Evolutionary conservation across 2,888 invertebrate species (phyloP), one percentile per base, ranked within the genome.

Genomic region (Allygus modestus): DNA sequence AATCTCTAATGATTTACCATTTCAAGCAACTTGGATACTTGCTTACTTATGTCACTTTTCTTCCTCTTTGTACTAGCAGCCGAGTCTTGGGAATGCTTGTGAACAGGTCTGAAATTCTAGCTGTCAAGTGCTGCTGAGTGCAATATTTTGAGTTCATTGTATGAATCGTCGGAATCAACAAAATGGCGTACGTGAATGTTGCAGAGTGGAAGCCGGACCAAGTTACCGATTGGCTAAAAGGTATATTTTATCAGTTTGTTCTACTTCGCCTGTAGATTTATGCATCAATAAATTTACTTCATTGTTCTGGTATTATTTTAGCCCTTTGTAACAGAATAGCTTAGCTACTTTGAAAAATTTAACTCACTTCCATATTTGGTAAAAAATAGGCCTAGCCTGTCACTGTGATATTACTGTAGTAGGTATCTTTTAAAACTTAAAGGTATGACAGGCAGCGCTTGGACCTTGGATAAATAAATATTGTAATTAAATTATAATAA

Each of bases 151-250:
- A 77, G 75, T 46, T 77, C 75, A 77, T 43, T 46, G 28, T 46
- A 7, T 17, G n/a, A 23, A 58, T 37, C 23, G 41, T 41, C 75
- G 58, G 61, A 75, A 58, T 23, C 51, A 54, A 23, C 58, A 87
- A 89, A 89, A 96, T 96, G 96, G 95, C 96, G 90, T 95, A 95
- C 91, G 95, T 96, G 88, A 95, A 95, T 91, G 96, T 97, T 88
- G 95, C 95, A 88, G 97, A 97, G 91, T 97, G 97, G 97, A 94
- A 96, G 88, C 95, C 96, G 84, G 96, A 97, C 89, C 96, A 97
- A 93, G 97, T 97, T 88, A 96, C 95, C 87, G 97, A 97, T 90
- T 97, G 97, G 97, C 91, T 97, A 88, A 94, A 95, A 94, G 97
- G 97, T 97, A 91, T 86, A 89, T 89, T 87, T 87, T 11, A 1